Evolutionary conservation across 2,888 invertebrate genomes (phyloP).

Genomic region (Ochropacha duplaris): DNA sequence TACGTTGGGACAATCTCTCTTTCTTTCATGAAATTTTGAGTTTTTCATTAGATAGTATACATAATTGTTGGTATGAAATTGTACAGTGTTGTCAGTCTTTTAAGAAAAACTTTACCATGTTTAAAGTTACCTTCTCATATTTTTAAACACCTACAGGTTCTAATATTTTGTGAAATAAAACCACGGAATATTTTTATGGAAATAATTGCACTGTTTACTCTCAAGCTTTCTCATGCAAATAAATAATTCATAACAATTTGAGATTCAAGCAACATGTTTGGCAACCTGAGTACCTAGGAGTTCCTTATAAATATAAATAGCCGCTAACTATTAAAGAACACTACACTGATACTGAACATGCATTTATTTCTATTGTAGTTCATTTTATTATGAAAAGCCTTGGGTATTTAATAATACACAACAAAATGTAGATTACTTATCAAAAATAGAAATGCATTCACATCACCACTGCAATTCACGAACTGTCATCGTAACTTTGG

Average conservation of each 20-base stretch:
- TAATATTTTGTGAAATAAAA: conserved; percentile 39
- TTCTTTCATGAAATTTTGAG: too few species aligned
- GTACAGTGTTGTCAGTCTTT: too few species aligned
- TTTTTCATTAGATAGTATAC: too few species aligned
- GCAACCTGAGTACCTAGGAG: conserved; percentile 60
- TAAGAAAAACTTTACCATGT: too few species aligned
- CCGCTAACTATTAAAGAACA: conserved; percentile 16
- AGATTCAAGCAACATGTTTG: conserved; percentile 73
- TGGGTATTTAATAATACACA: conserved; percentile 13
- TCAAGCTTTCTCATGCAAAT: conserved; percentile 78
- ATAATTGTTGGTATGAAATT: too few species aligned
- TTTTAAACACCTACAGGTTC: too few species aligned
- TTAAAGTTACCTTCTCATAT: too few species aligned
- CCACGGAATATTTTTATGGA: conserved; percentile 39
- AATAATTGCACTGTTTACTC: conserved; percentile 77
- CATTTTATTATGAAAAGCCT: neutral
- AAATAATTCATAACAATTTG: conserved; percentile 64
- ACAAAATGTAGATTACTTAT: conserved; percentile 29
- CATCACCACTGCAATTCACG: conserved; percentile 30
- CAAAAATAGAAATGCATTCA: conserved; percentile 44
- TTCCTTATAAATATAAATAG: conserved; percentile 18
- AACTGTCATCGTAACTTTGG: conserved; percentile 40
- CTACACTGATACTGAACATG: conserved; percentile 17
- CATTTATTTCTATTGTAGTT: neutral
- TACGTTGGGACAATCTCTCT: too few species aligned